A percentile compares a stretch with the other conserved stretches of the same genome.
These are phyloP conservation scores for Megastigmus dorsalis DNA, from an alignment of 2,888 invertebrate genomes.

Conservation along the genomic window DNA sequence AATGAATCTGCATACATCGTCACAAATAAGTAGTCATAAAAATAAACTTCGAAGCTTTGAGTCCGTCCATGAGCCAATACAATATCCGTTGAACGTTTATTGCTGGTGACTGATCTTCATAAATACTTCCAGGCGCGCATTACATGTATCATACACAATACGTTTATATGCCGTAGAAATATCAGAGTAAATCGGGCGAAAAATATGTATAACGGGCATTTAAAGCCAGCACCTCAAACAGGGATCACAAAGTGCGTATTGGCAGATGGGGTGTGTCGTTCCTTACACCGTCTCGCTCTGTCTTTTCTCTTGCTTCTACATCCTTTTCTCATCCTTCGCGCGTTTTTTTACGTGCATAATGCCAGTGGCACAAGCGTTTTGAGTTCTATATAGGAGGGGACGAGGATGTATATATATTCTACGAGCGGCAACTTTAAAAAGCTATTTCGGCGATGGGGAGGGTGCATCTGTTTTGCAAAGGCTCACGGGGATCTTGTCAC, in stretches of 20 bases:
- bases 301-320: constrained; percentile 14
- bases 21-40: too few species aligned
- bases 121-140: constrained; percentile 12
- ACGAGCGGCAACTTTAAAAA: constrained; percentile 67
- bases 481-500: constrained; percentile 59
- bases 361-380: too few species aligned
- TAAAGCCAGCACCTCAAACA: constrained; percentile 65
- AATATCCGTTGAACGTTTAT: too few species aligned
- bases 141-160: too few species aligned
- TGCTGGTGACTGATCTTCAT: too few species aligned
- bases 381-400: too few species aligned
- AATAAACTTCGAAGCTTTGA: too few species aligned
- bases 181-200: constrained; percentile 63
- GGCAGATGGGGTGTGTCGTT: constrained; percentile 56
- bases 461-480: constrained; percentile 70
- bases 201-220: constrained; percentile 66
- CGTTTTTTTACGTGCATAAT: too few species aligned
- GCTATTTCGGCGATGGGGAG: constrained; percentile 64
- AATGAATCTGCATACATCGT: too few species aligned
- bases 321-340: constrained; percentile 33
- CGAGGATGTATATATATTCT: constrained; percentile 59
- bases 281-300: constrained; percentile 25
- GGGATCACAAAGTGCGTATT: constrained; percentile 61
- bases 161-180: too few species aligned
- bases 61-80: too few species aligned